Evolutionary conservation across 2,113 vertebrate genomes (phyloP).

Genomic region (Balaenoptera acutorostrata): DNA sequence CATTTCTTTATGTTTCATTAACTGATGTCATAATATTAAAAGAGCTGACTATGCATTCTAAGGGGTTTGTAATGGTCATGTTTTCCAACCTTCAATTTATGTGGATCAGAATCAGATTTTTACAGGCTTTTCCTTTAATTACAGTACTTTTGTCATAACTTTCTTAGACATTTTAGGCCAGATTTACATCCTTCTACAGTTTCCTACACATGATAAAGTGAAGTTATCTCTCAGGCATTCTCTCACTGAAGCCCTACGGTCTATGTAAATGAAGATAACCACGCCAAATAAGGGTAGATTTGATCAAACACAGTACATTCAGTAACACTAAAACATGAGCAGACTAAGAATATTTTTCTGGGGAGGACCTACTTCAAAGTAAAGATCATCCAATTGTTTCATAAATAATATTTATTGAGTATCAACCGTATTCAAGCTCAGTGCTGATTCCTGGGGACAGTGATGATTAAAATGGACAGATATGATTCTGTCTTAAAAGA

Average conservation of each 20-base stretch:
- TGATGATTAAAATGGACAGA: not conserved
- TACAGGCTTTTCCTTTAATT: not conserved
- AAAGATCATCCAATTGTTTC: not conserved
- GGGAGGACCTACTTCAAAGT: not conserved
- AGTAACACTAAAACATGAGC: conserved; percentile 13
- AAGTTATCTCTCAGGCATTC: not conserved
- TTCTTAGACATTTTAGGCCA: not conserved
- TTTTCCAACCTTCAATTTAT: not conserved
- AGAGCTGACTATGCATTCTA: conserved; percentile 29
- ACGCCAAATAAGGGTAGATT: not conserved
- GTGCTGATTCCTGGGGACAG: not conserved
- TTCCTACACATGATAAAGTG: not conserved
- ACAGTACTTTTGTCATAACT: not conserved
- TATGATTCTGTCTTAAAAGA: not conserved
- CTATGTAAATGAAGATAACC: not conserved
- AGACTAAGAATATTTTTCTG: not conserved
- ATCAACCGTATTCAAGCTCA: not conserved
- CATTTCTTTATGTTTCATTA: conserved; percentile 82
- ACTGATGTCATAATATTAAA: conserved; percentile 72
- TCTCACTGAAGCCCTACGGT: not conserved
- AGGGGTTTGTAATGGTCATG: not conserved
- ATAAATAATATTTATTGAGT: not conserved
- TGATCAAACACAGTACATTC: not conserved
- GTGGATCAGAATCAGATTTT: not conserved
- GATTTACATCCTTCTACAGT: not conserved